Base-by-base conservation (phyloP, 2,888 invertebrate species). In the Conistra vaccinii region DNA sequence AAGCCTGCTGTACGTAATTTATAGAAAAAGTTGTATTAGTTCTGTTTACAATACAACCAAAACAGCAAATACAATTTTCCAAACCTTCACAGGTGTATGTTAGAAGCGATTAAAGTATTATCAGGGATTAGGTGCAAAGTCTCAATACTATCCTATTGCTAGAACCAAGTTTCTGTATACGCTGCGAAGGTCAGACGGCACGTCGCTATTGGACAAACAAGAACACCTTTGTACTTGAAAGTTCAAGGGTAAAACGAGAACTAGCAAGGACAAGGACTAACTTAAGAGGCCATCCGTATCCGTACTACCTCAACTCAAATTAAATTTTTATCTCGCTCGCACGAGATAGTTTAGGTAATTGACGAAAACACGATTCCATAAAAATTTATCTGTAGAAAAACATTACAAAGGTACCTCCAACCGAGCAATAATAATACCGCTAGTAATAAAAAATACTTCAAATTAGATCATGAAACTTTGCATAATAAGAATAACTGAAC, bases 81-180 rank as follows among this genome's bases (percentile, higher is more conserved):
- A 45, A 68, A 29, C 20, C 48, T 45, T 55, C 29, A 45, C 29
- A 55, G 10, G 12, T 32, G 17, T 29, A 17, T 14, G n/a, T 42
- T n/a, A 57, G n/a, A 68, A 48, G 20, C 55, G 29, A 75, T 71
- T 75, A 70, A 17, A 71, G 48, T 79, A 75, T 48, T 70, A 75
- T 32, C 55, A 32, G 29, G 48, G 48, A 57, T 75, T 51, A 71
- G 20, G 14, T 23, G 35, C 4, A 29, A 39, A 20, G 55, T 55
- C 48, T 2, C n/a, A 48, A 51, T 71, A 42, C 26, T 39, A 32
- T 39, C 7, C 20, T 32, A 57, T 32, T 32, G 2, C 29, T 57
- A 23, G 23, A 42, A 42, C 29, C 23, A 48, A 39, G 32, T 29
- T 71, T 42, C 23, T 23, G 23, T 55, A 23, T 29, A 65, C 23